Evolutionary conservation across 2,797 vertebrate genomes (phyloP), one percentile per base, ranked within the genome.

Genomic region (Rhinichthys osculus): DNA sequence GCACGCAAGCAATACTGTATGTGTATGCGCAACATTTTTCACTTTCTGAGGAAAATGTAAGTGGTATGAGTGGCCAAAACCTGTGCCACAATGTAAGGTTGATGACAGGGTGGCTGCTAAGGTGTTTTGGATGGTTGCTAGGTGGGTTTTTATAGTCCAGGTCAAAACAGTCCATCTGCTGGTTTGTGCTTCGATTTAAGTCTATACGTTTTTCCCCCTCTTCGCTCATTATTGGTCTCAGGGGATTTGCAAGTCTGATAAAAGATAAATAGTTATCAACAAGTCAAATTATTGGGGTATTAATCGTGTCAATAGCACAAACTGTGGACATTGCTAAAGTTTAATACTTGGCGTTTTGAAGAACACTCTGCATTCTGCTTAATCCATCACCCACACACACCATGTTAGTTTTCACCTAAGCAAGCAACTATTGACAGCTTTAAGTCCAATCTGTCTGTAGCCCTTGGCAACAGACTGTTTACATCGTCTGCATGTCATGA

Each of bases 391-490:
- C n/a, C 47, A 78, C 76, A 71, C 74, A 59, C 74, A 59, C n/a
- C 50, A 21, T 85, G 70, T 82, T 86, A 79, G 71, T 59, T 27
- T 47, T 59, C 52, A 59, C 38, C 74, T 83, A 70, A 89, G 85
- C 64, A 73, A 77, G 79, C 67, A 79, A 14, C 27, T 70, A 27
- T 66, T 74, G 83, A 76, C 33, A 40, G 42, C 50, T 86, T 77
- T 66, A 84, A 82, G 83, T 70, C 52, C 79, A 76, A 67, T 80
- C 81, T 81, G 83, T 82, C 82, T 85, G 82, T 66, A 81, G 66
- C 79, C 72, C 88, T 64, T 85, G 76, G 77, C 77, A 82, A 80
- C 88, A 86, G 74, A 74, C 82, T 82, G 85, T 84, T 85, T 82
- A 79, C 64, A 82, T 70, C 79, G 47, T 83, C 82, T 87, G 81